Percentiles rank a stretch among this genome's conserved stretches.
Evolutionary conservation across 2,113 vertebrate species (phyloP).

Genomic region (Xyrauchen texanus): DNA sequence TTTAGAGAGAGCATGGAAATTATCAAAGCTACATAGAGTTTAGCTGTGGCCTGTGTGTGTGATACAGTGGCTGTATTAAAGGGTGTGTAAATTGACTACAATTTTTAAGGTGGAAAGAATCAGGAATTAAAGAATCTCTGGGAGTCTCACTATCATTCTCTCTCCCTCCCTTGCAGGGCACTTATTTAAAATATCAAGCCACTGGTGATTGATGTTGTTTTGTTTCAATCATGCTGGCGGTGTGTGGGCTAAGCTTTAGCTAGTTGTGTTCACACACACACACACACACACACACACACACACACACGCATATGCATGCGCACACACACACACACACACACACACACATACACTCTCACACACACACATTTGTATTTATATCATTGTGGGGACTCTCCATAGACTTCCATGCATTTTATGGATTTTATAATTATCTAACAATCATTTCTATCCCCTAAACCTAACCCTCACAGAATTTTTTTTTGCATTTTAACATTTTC

Average conservation of each 20-base stretch:
- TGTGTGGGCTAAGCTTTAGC: slow-evolving; percentile 63
- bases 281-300: slow-evolving; percentile 53
- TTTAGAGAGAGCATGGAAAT: slow-evolving; percentile 24
- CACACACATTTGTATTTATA: too few species aligned
- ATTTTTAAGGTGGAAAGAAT: slow-evolving; percentile 1
- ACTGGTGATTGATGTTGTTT: slow-evolving; percentile 73
- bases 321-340: too few species aligned
- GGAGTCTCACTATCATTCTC: slow-evolving; percentile 5
- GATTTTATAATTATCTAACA: too few species aligned
- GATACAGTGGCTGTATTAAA: slow-evolving; percentile 39
- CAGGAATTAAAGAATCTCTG: background rate
- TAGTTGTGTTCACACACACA: slow-evolving; percentile 19
- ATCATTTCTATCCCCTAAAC: too few species aligned
- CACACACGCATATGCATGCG: too few species aligned
- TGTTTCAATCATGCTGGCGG: slow-evolving; percentile 68
- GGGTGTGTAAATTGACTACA: slow-evolving; percentile 17
- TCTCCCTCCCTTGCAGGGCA: slow-evolving; percentile 40
- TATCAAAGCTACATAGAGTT: slow-evolving; percentile 12
- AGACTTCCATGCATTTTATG: too few species aligned
- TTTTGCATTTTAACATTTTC: too few species aligned
- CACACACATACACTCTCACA: too few species aligned
- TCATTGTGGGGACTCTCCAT: too few species aligned
- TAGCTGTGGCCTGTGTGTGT: slow-evolving; percentile 15
- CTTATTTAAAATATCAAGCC: slow-evolving; percentile 69
- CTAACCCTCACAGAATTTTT: too few species aligned